A percentile compares a stretch with the other conserved stretches of the same genome.
Conservation (phyloP, 1,140 invertebrate species). For the Leguminivora glycinivorella region DNA sequence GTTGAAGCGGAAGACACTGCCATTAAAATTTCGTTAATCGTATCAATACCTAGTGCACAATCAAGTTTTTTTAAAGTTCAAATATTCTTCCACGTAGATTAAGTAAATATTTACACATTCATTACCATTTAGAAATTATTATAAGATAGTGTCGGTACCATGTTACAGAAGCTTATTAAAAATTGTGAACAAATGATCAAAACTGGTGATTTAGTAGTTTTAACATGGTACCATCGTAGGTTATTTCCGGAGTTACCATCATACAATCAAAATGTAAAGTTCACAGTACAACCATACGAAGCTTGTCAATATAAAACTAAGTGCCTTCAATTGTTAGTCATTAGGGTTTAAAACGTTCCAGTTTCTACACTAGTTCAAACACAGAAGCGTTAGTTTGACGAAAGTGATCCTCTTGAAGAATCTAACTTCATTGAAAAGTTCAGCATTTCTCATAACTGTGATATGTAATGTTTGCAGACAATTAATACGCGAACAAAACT, state of each 20-base stretch:
- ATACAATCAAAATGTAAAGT: conserved; percentile 74
- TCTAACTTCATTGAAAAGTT: conserved; percentile 2
- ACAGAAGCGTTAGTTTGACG: not conserved
- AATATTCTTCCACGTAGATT: conserved; percentile 70
- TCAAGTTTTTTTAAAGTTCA: conserved; percentile 53
- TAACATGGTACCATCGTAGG: conserved; percentile 41
- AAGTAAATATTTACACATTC: conserved; percentile 69
- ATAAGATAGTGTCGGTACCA: conserved; percentile 50
- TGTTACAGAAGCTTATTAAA: conserved; percentile 20
- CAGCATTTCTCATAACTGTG: conserved; percentile 31
- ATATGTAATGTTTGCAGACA: conserved; percentile 28
- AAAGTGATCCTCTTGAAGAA: not conserved
- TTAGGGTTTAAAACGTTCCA: conserved; percentile 70
- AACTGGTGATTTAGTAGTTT: conserved; percentile 28
- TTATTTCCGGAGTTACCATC: conserved; percentile 74
- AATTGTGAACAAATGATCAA: not conserved
- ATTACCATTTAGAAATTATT: conserved; percentile 75
- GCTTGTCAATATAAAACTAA: conserved; percentile 72
- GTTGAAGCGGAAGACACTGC: conserved; percentile 51
- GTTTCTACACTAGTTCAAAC: conserved; percentile 44
- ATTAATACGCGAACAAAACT: conserved; percentile 30
- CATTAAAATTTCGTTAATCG: conserved; percentile 45
- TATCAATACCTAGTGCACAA: conserved; percentile 47
- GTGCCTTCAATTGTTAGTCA: conserved; percentile 76
- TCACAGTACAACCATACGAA: conserved; percentile 69